These are phyloP conservation scores for Mugil cephalus DNA, from an alignment of 2,113 vertebrate genomes.

Conservation along the genomic window DNA sequence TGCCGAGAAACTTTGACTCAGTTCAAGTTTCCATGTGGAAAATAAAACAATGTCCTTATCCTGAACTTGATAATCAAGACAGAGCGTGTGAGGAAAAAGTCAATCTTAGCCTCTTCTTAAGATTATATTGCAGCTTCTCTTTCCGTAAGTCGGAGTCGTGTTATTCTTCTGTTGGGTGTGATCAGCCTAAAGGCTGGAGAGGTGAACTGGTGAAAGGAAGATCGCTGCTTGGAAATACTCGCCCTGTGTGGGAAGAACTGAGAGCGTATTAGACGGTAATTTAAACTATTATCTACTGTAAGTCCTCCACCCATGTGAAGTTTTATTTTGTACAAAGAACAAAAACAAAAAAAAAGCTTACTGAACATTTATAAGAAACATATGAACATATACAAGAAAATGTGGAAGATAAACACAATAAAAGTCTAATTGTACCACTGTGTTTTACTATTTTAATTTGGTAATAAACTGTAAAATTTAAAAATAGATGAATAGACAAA, in stretches of 20 bases:
- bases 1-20: no score
- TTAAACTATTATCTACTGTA: neutral
- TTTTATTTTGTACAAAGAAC: neutral
- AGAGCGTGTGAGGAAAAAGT: conserved; percentile 23
- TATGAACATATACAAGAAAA: no score
- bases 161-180: conserved; percentile 54
- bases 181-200: conserved; percentile 41
- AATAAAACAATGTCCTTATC: conserved; percentile 6
- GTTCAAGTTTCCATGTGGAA: neutral
- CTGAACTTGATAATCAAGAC: conserved; percentile 7
- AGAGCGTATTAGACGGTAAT: conserved; percentile 11
- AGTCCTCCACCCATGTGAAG: neutral
- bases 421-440: no score
- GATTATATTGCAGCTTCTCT: conserved; percentile 46
- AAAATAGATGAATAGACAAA: no score
- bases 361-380: no score
- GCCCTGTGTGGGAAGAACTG: conserved; percentile 31
- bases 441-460: no score
- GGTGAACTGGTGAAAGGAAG: conserved; percentile 41
- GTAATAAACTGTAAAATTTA: no score
- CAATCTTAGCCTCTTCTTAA: conserved; percentile 16
- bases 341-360: neutral
- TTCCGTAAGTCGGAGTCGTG: conserved; percentile 24
- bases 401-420: no score
- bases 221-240: conserved; percentile 10